A percentile compares a stretch with the other conserved stretches of the same genome.
Conservation (phyloP, 2,797 vertebrate genomes). For the Salmo trutta region DNA sequence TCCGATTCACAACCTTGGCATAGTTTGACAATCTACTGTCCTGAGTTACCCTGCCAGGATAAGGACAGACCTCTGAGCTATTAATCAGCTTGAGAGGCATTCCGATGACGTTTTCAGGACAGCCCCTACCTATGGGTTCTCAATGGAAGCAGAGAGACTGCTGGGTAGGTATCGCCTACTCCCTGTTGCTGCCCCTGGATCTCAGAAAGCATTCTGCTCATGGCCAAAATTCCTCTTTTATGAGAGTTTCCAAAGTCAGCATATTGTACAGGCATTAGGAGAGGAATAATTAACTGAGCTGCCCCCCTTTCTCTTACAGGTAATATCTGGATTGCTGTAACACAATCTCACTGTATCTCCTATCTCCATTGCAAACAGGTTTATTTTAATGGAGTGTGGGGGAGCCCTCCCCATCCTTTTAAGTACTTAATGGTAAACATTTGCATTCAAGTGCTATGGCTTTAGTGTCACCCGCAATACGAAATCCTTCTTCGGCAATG, state of each 20-base stretch:
- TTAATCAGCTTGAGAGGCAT: conserved; percentile 5
- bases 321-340: neutral
- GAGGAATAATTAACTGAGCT: neutral
- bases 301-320: neutral
- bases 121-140: neutral
- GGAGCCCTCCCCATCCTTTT: neutral
- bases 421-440: neutral
- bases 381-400: neutral
- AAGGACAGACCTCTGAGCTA: neutral
- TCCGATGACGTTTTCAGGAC: conserved; percentile 1
- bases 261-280: conserved; percentile 31
- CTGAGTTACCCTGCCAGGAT: neutral
- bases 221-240: conserved; percentile 30
- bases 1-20: conserved; percentile 6
- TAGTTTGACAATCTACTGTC: conserved; percentile 1
- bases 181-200: neutral
- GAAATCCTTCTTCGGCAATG: too few relatives aligned
- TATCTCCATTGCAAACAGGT: neutral
- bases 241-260: conserved; percentile 23
- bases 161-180: neutral
- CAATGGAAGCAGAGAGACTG: neutral
- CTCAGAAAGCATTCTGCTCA: conserved; percentile 5
- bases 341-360: too few relatives aligned
- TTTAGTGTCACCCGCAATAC: too few relatives aligned
- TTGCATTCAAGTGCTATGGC: conserved; percentile 5